Evolutionary conservation across 1,140 invertebrate genomes (phyloP), one percentile per base, ranked within the genome.

Genomic region (Nebria ingens): DNA sequence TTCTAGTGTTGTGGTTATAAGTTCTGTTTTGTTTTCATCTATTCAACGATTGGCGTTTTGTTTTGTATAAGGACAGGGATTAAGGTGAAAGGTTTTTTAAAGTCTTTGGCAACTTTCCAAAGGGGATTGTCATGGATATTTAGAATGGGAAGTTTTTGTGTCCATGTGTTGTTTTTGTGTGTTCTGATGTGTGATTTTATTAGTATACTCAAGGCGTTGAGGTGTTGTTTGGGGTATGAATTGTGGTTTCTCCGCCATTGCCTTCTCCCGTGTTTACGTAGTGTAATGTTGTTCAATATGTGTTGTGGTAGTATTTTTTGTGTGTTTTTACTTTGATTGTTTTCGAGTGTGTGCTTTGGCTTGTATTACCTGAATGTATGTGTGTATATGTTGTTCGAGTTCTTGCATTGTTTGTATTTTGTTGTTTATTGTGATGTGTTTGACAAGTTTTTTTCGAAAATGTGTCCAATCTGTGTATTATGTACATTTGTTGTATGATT

Each of bases 101-200:
- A 34, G 1, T 29, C 6, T 58, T 59, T 59, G 2, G 60, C 54
- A 19, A 56, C 57, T 55, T 58, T 58, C 60, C 62, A 64, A 0
- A 62, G 23, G 0, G 58, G 53, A 22, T 62, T 59, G 20, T 64
- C 58, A 52, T 29, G 25, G 0, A 56, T 34, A 21, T 56, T 58
- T 21, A 62, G n/a, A n/a, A n/a, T n/a, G n/a, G n/a, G n/a, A n/a
- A n/a, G n/a, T n/a, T n/a, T n/a, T n/a, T n/a, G n/a, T n/a, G n/a
- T n/a, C n/a, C n/a, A n/a, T n/a, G n/a, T n/a, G n/a, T n/a, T n/a
- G n/a, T n/a, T n/a, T n/a, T n/a, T n/a, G n/a, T 38, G n/a, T 45
- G 56, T 49, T 55, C 22, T 20, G 62, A 22, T 54, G 59, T 62
- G 9, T 34, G 19, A 19, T 59, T 42, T 60, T 57, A 64, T 29